Percentiles rank a stretch among this genome's conserved stretches.
Conservation (phyloP, 1,140 invertebrate genomes). For the Lordiphosa collinella region DNA sequence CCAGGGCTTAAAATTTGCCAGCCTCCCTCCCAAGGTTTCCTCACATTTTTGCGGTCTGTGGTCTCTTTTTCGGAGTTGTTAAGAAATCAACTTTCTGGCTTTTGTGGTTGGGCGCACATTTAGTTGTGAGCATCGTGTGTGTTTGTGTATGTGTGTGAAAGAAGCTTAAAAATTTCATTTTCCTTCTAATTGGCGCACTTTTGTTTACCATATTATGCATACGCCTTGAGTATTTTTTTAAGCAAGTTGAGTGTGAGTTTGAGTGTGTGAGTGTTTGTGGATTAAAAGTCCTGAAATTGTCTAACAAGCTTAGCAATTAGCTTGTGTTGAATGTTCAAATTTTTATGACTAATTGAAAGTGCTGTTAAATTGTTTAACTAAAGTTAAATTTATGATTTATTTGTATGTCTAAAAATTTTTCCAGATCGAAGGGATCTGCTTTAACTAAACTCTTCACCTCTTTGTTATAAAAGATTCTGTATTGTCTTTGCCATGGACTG, state of each 20-base stretch:
- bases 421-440: too few species aligned
- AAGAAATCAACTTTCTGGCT: slow-evolving; percentile 74
- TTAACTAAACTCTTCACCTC: too few species aligned
- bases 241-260: slow-evolving; percentile 2
- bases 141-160: too few species aligned
- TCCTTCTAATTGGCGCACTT: slow-evolving; percentile 73
- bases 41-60: slow-evolving; percentile 51
- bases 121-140: slow-evolving; percentile 14
- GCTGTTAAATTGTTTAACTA: too few species aligned
- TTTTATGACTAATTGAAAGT: too few species aligned
- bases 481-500: too few species aligned
- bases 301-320: slow-evolving; percentile 70
- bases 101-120: slow-evolving; percentile 56
- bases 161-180: slow-evolving; percentile 66
- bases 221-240: slow-evolving; percentile 25
- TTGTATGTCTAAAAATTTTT: too few species aligned
- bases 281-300: slow-evolving; percentile 55
- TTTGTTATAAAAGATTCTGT: too few species aligned
- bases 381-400: too few species aligned
- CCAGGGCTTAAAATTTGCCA: slow-evolving; percentile 26
- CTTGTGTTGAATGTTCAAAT: too few species aligned
- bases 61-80: slow-evolving; percentile 41
- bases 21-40: slow-evolving; percentile 27
- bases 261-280: slow-evolving; percentile 7
- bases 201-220: slow-evolving; percentile 65